phyloP scores from a whole-genome alignment of 2,797 vertebrate genomes.

The Falco rusticolus region DNA sequence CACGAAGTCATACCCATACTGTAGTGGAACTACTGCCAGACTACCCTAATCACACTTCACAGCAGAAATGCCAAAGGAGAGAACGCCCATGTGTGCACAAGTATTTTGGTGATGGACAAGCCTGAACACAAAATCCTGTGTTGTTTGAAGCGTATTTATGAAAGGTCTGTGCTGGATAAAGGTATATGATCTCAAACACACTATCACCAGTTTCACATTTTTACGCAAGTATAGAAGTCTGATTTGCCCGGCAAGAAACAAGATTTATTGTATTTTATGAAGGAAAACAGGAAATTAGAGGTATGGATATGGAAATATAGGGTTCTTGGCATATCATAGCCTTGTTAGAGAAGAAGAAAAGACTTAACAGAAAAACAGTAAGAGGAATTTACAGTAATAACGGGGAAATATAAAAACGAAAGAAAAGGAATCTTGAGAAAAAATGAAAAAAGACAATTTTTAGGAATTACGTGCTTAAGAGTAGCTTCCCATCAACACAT shows the following conservation, averaged over 20 bases:
- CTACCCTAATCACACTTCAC: background rate
- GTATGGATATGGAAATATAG: background rate
- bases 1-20: background rate
- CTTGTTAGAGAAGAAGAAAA: background rate
- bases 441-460: background rate
- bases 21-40: background rate
- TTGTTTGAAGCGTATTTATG: background rate
- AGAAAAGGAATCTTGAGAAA: background rate
- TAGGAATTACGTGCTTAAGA: background rate
- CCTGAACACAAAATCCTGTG: background rate
- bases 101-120: background rate
- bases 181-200: background rate
- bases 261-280: background rate
- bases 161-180: background rate
- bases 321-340: background rate
- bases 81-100: fast-evolving
- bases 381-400: background rate
- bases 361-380: background rate
- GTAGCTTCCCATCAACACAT: background rate
- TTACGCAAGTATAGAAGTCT: background rate
- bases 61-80: background rate
- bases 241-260: background rate
- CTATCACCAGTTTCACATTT: background rate
- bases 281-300: background rate
- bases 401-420: background rate